Base-by-base conservation (phyloP, 2,797 vertebrate species). In the Amphiprion clarkii region DNA sequence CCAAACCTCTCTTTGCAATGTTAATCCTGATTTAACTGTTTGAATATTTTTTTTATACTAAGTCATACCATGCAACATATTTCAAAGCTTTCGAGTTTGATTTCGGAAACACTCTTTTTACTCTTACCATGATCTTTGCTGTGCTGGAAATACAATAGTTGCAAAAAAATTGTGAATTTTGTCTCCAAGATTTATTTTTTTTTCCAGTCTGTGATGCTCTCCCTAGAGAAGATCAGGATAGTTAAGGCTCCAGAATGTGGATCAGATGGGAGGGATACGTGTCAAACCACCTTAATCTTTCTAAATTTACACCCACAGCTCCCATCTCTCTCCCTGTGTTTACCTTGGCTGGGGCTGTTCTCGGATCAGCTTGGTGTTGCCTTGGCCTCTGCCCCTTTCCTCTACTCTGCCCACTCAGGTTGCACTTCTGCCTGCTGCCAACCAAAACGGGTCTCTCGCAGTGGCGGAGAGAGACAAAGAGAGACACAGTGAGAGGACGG, bases 371-470 rank as follows among this genome's bases (percentile, higher is more conserved):
- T 84, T 71, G 60, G 78, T 52, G 67, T 61, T 83, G 72, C 65
- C 68, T 75, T 84, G 85, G 81, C 88, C 83, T 88, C 77, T 88
- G 87, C 74, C 72, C 80, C 74, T 64, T 88, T 61, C 62, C 49
- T 81, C 76, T 59, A 14, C 78, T 80, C 82, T 71, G 84, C 89
- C 89, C 83, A 88, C 87, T 85, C 88, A 83, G 83, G 78, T 79
- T 84, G 73, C 56, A 57, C 67, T 73, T 51, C 71, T 78, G 79
- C 53, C 33, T 62, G 79, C 79, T 84, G 83, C 80, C 82, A 88
- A 49, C 57, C 72, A 57, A 57, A 70, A 60, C 31, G 44, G 67
- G 51, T 51, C 53, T 64, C 59, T 31, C 64, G 65, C 40, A 79
- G 53, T 64, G 53, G 61, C 44, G 48, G 23, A 68, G 55, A 55